A percentile compares a stretch with the other conserved stretches of the same genome.
Conservation (phyloP, 2,888 invertebrate genomes). For the Dendrolimus houi region DNA sequence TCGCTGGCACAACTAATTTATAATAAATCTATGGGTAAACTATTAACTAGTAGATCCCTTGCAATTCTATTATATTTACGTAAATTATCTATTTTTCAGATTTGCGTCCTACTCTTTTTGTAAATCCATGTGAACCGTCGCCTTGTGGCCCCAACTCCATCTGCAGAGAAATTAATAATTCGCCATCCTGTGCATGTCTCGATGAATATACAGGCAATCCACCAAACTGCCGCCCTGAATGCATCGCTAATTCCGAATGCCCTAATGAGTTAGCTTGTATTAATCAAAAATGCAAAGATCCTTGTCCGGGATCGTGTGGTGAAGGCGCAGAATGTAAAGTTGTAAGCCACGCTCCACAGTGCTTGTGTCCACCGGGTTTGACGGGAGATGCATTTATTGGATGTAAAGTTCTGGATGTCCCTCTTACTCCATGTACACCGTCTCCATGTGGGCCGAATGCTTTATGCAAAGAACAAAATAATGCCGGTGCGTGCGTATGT, state of each 20-base stretch:
- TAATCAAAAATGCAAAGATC: constrained; percentile 84
- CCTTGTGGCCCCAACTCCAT: constrained; percentile 85
- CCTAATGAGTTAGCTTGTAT: constrained; percentile 81
- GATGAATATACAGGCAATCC: constrained; percentile 81
- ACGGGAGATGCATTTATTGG: constrained; percentile 80
- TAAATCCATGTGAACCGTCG: constrained; percentile 81
- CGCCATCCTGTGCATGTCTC: constrained; percentile 84
- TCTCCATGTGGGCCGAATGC: constrained; percentile 86
- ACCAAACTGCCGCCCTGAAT: constrained; percentile 84
- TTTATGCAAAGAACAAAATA: constrained; percentile 80
- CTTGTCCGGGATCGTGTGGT: constrained; percentile 85
- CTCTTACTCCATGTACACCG: constrained; percentile 79
- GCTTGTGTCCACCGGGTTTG: constrained; percentile 80
- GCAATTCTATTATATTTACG: constrained; percentile 1
- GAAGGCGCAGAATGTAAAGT: constrained; percentile 82
- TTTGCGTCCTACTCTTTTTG: constrained; percentile 33
- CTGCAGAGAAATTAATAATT: constrained; percentile 76
- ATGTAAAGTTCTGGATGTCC: constrained; percentile 63
- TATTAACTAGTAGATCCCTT: too few species aligned
- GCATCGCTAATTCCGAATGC: constrained; percentile 85
- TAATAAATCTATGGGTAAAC: too few species aligned
- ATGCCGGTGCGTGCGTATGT: constrained; percentile 83
- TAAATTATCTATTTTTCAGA: constrained; percentile 31
- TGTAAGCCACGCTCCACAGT: constrained; percentile 84
- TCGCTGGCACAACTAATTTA: too few species aligned